These are phyloP conservation scores for Phaedon cochleariae DNA, from an alignment of 2,888 invertebrate species.

Conservation along the genomic window DNA sequence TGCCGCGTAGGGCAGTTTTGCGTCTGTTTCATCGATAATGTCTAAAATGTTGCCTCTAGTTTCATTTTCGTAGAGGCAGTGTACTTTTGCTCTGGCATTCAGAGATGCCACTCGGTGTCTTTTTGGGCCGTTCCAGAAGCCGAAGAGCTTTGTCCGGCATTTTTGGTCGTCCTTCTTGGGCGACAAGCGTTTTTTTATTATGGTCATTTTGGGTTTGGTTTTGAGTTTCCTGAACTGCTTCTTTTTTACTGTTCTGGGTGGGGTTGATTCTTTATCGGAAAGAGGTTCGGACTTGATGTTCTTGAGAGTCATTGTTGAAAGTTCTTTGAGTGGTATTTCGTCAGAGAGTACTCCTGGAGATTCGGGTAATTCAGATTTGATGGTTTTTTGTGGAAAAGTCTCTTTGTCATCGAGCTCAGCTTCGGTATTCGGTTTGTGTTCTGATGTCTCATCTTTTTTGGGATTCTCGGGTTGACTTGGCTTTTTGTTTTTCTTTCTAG, in stretches of 20 bases:
- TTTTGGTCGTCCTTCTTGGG: slow-evolving; percentile 34
- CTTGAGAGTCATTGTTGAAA: slow-evolving; percentile 23
- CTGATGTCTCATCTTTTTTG: neutral
- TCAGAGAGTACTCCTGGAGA: slow-evolving; percentile 6
- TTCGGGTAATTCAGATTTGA: slow-evolving; percentile 22
- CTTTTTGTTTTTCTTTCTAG: slow-evolving; percentile 24
- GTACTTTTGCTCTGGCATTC: slow-evolving; percentile 89
- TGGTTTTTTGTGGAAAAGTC: neutral
- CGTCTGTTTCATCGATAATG: slow-evolving; percentile 40
- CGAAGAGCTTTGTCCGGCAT: slow-evolving; percentile 58
- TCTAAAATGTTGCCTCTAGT: slow-evolving; percentile 74
- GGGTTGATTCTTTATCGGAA: slow-evolving; percentile 26
- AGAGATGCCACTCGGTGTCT: slow-evolving; percentile 87
- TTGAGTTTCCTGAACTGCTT: slow-evolving; percentile 34
- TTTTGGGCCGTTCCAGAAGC: slow-evolving; percentile 81
- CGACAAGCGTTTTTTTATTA: slow-evolving; percentile 42
- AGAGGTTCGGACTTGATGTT: slow-evolving; percentile 15
- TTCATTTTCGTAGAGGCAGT: slow-evolving; percentile 91
- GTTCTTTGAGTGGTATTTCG: slow-evolving; percentile 47
- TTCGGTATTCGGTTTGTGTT: neutral
- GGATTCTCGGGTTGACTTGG: neutral
- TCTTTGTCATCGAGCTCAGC: neutral
- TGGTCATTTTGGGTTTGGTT: slow-evolving; percentile 41
- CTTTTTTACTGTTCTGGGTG: neutral
- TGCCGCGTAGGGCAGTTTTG: slow-evolving; percentile 20